These are phyloP conservation scores for Danaus melanippus DNA, from an alignment of 1,140 invertebrate genomes.

Conservation along the genomic window DNA sequence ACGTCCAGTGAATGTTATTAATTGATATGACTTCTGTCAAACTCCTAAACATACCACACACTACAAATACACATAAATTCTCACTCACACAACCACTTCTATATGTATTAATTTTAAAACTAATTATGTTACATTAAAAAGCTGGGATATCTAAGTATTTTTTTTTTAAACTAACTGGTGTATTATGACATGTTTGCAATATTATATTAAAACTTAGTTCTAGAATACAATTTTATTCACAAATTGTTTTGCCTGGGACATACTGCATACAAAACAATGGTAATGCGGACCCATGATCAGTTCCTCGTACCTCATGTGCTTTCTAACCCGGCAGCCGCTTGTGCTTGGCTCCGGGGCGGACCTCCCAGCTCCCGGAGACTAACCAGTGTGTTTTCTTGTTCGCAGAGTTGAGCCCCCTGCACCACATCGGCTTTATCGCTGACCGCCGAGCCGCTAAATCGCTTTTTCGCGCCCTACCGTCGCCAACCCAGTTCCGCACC, in stretches of 20 bases:
- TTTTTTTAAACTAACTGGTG: no score
- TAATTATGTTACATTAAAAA: no score
- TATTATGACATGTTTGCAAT: no score
- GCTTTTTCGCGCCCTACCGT: slow-evolving; percentile 66
- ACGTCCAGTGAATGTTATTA: slow-evolving; percentile 21
- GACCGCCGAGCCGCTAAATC: slow-evolving; percentile 69
- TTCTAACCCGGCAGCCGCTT: slow-evolving; percentile 69
- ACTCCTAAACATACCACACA: slow-evolving; percentile 10
- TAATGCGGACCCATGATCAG: slow-evolving; percentile 43
- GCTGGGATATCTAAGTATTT: no score
- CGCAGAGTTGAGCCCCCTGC: slow-evolving; percentile 68
- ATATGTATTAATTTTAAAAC: no score
- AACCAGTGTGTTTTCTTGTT: slow-evolving; percentile 73
- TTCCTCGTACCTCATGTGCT: slow-evolving; percentile 37
- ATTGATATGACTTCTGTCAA: slow-evolving; percentile 32
- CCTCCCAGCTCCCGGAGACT: slow-evolving; percentile 54
- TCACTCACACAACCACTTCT: no score
- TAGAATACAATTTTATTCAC: neutral
- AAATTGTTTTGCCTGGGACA: slow-evolving; percentile 12
- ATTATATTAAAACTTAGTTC: no score
- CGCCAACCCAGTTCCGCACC: slow-evolving; percentile 56
- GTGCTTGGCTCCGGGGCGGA: slow-evolving; percentile 59
- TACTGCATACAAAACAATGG: slow-evolving; percentile 11
- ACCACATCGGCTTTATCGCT: slow-evolving; percentile 69
- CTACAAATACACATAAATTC: no score